A percentile compares a stretch with the other conserved stretches of the same genome.
Evolutionary conservation across 2,888 invertebrate species (phyloP).

Genomic region (Athalia cordata): DNA sequence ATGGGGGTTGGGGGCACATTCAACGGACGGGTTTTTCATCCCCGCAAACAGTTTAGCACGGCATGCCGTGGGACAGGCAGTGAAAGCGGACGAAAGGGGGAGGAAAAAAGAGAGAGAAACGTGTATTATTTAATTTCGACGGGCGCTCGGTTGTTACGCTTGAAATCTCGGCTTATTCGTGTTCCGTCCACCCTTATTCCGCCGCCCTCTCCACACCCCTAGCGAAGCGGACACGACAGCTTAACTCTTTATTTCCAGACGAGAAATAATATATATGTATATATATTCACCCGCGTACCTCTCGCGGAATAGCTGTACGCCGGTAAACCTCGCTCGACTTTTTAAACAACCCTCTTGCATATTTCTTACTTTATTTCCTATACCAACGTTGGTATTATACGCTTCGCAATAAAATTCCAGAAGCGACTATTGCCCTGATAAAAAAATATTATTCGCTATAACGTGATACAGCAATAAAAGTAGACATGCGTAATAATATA

Average conservation of each 20-base stretch:
- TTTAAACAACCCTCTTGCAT: too few species aligned
- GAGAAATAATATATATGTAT: not conserved
- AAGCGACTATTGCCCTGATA: too few species aligned
- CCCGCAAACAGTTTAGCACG: slow-evolving; percentile 40
- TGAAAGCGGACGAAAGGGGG: not conserved
- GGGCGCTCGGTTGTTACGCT: slow-evolving; percentile 41
- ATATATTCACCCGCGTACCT: too few species aligned
- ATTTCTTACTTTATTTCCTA: too few species aligned
- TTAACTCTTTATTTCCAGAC: slow-evolving; percentile 41
- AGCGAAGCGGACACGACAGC: slow-evolving; percentile 36
- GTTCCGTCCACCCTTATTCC: slow-evolving; percentile 44
- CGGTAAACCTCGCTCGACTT: too few species aligned
- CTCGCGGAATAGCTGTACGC: too few species aligned
- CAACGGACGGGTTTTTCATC: slow-evolving; percentile 35
- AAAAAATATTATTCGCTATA: too few species aligned
- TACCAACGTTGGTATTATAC: too few species aligned
- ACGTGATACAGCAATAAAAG: too few species aligned
- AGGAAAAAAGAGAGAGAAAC: not conserved
- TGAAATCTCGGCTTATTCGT: slow-evolving; percentile 45
- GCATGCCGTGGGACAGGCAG: not conserved
- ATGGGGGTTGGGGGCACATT: slow-evolving; percentile 23
- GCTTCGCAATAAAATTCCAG: too few species aligned
- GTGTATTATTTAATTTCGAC: slow-evolving; percentile 44
- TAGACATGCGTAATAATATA: too few species aligned
- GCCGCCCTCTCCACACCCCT: slow-evolving; percentile 28